A percentile compares a stretch with the other conserved stretches of the same genome.
Evolutionary conservation across 2,113 vertebrate genomes (phyloP).

Genomic region (Cynoglossus semilaevis): DNA sequence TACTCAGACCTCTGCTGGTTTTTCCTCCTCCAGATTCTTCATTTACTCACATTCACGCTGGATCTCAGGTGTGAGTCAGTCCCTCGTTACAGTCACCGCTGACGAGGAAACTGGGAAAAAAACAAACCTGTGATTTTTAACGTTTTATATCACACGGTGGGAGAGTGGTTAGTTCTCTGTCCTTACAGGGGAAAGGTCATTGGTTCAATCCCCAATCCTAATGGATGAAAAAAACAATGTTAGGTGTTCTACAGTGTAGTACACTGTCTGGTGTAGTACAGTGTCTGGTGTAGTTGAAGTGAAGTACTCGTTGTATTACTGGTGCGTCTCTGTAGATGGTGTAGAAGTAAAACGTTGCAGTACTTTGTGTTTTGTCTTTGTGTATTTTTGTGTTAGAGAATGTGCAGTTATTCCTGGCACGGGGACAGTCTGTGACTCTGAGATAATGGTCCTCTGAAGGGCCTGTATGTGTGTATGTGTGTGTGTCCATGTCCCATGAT

Average conservation of each 20-base stretch:
- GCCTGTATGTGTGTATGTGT: constrained; percentile 18
- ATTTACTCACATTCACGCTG: constrained; percentile 38
- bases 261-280: no score
- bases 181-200: no score
- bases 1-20: constrained; percentile 14
- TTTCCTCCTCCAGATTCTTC: neutral
- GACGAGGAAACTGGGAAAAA: no score
- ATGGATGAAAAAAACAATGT: neutral
- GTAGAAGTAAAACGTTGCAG: constrained; percentile 25
- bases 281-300: neutral
- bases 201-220: no score
- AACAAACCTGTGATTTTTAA: constrained; percentile 34
- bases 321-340: constrained; percentile 17
- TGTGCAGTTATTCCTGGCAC: constrained; percentile 58
- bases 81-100: constrained; percentile 45
- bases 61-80: constrained; percentile 46
- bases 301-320: constrained; percentile 6
- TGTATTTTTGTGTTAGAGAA: constrained; percentile 19
- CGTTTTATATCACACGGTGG: no score
- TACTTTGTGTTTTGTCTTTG: constrained; percentile 27
- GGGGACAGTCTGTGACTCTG: constrained; percentile 74
- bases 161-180: no score
- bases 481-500: constrained; percentile 43
- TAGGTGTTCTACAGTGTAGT: neutral
- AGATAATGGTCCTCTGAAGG: constrained; percentile 75